Conservation (phyloP, 2,797 vertebrate species). For the Siniperca undulata region DNA sequence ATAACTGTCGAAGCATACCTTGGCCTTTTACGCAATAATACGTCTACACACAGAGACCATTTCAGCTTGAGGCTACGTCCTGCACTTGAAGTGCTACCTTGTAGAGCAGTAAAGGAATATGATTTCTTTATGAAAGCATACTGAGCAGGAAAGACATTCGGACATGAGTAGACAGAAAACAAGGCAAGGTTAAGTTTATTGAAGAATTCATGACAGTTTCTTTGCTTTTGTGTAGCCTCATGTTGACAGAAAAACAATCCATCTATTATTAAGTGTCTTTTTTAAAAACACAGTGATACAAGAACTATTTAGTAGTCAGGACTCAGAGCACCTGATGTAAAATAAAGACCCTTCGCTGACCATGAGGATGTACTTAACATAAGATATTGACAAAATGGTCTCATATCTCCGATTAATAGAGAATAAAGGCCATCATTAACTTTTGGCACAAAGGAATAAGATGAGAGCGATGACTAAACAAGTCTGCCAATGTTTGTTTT, state of each 20-base stretch:
- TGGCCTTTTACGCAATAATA: constrained; percentile 66
- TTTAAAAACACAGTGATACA: constrained; percentile 58
- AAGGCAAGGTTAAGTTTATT: constrained; percentile 82
- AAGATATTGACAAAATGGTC: constrained; percentile 25
- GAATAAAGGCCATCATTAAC: constrained; percentile 40
- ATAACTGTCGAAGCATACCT: constrained; percentile 58
- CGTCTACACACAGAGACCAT: constrained; percentile 48
- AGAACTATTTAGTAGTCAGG: constrained; percentile 38
- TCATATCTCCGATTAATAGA: constrained; percentile 37
- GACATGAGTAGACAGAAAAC: constrained; percentile 66
- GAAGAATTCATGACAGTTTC: constrained; percentile 66
- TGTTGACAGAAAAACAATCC: constrained; percentile 40
- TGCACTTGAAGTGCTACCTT: constrained; percentile 49
- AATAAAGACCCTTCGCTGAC: constrained; percentile 41
- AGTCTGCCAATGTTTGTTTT: not conserved
- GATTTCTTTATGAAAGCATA: constrained; percentile 65
- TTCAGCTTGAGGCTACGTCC: constrained; percentile 65
- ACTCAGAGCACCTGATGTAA: constrained; percentile 53
- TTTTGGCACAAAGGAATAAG: constrained; percentile 67
- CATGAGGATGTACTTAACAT: constrained; percentile 25
- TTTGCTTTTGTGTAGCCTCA: constrained; percentile 64
- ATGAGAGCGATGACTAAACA: constrained; percentile 30
- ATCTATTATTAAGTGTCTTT: constrained; percentile 22
- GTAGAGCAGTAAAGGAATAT: constrained; percentile 43
- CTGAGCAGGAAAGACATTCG: constrained; percentile 37